A percentile compares a stretch with the other conserved stretches of the same genome.
Evolutionary conservation across 2,113 vertebrate species (phyloP).

Genomic region (Triplophysa tibetana): DNA sequence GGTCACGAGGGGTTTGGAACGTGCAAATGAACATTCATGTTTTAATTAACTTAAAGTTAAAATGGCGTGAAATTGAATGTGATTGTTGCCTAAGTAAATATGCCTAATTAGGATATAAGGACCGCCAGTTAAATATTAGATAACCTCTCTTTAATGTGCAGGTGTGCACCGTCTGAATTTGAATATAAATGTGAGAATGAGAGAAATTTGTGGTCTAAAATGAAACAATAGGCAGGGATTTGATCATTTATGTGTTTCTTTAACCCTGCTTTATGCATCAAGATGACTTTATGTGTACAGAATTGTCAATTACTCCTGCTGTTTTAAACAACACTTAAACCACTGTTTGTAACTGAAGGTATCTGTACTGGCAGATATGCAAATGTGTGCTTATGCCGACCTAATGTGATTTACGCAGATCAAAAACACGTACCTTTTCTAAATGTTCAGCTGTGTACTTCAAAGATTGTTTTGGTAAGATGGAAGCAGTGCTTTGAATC

Average conservation of each 20-base stretch:
- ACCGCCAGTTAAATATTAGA: constrained; percentile 72
- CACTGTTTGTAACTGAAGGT: not conserved
- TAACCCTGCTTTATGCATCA: not conserved
- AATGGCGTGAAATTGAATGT: constrained; percentile 81
- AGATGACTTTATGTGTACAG: too few relatives aligned
- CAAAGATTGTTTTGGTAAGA: constrained; percentile 54
- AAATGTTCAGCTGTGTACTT: constrained; percentile 4
- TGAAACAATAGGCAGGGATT: not conserved
- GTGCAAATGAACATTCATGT: constrained; percentile 72
- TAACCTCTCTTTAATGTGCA: constrained; percentile 73
- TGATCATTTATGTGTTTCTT: not conserved
- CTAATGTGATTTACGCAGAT: constrained; percentile 5
- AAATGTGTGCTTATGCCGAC: not conserved
- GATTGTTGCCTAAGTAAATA: constrained; percentile 78
- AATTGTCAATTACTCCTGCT: not conserved
- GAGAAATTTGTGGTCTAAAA: constrained; percentile 56
- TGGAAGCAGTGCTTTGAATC: constrained; percentile 57
- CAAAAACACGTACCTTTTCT: not conserved
- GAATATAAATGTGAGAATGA: constrained; percentile 48
- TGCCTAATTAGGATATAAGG: constrained; percentile 77
- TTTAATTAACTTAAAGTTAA: constrained; percentile 82
- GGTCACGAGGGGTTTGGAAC: constrained; percentile 64
- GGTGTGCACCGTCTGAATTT: constrained; percentile 64
- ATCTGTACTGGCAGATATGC: constrained; percentile 25
- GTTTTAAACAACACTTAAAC: not conserved